phyloP scores from a whole-genome alignment of 2,888 invertebrate species.

The Synanthedon myopaeformis region DNA sequence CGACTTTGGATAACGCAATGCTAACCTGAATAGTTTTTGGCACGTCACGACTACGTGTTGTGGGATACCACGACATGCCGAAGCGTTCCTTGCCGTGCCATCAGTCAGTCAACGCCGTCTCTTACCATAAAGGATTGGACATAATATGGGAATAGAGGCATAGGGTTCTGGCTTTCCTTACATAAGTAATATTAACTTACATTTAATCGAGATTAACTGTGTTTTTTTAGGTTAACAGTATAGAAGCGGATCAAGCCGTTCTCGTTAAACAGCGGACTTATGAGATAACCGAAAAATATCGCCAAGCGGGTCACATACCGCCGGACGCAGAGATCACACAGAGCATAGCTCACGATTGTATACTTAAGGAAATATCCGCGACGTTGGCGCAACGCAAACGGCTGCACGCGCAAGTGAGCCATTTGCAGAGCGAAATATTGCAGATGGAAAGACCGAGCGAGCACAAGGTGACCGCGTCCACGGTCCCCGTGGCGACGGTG shows the following conservation, averaged over 20 bases:
- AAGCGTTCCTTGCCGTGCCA: no score
- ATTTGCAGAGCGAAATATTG: conserved; percentile 82
- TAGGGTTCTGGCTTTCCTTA: no score
- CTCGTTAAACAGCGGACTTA: conserved; percentile 79
- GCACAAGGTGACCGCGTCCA: conserved; percentile 56
- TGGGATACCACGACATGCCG: no score
- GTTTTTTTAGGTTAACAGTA: conserved; percentile 63
- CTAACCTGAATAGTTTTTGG: no score
- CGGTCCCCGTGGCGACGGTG: conserved; percentile 51
- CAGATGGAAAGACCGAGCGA: conserved; percentile 79
- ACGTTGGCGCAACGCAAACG: conserved; percentile 87
- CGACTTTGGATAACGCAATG: no score
- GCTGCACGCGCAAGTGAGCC: conserved; percentile 82
- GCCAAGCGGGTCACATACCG: conserved; percentile 65
- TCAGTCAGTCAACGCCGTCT: no score
- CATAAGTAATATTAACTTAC: no score
- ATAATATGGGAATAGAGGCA: no score
- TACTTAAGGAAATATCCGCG: conserved; percentile 87
- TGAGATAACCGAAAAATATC: conserved; percentile 80
- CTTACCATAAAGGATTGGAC: no score
- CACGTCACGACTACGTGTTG: no score
- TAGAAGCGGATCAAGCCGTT: conserved; percentile 82
- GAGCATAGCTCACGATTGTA: conserved; percentile 81
- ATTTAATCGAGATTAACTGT: not conserved
- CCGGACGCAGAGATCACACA: conserved; percentile 73